These are phyloP conservation scores for Anagyrus pseudococci DNA, from an alignment of 2,888 invertebrate genomes.

Conservation along the genomic window DNA sequence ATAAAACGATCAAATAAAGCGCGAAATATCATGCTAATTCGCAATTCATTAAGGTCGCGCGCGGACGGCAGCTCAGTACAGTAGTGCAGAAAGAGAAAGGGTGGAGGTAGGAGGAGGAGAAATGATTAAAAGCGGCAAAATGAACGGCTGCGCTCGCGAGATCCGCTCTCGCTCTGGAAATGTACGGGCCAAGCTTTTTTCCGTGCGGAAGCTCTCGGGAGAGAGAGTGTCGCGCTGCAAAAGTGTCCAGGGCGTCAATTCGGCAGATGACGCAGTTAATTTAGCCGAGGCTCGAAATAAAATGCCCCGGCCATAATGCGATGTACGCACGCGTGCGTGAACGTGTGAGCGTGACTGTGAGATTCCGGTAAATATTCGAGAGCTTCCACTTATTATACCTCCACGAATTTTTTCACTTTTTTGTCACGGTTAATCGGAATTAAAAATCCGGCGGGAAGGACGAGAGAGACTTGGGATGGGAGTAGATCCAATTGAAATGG, in stretches of 20 bases:
- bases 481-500: conserved; percentile 53
- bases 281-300: conserved; percentile 33
- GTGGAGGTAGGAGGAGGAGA: too few species aligned
- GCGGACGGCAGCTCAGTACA: too few species aligned
- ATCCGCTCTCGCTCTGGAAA: too few species aligned
- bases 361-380: conserved; percentile 40
- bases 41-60: conserved; percentile 29
- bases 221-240: conserved; percentile 29
- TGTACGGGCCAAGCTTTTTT: too few species aligned
- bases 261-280: conserved; percentile 45
- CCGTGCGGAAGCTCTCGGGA: neutral
- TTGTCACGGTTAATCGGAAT: conserved; percentile 46
- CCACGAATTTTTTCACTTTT: too few species aligned
- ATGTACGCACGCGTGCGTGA: conserved; percentile 18
- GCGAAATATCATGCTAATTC: conserved; percentile 26
- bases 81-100: too few species aligned
- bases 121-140: too few species aligned
- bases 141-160: too few species aligned
- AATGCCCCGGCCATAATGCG: conserved; percentile 35
- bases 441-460: conserved; percentile 46
- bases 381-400: neutral
- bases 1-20: conserved; percentile 26
- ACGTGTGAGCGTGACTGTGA: too few species aligned
- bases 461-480: neutral
- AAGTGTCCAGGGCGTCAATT: conserved; percentile 30